Base-by-base conservation (phyloP, 2,888 invertebrate species). In the Mythimna albipuncta region DNA sequence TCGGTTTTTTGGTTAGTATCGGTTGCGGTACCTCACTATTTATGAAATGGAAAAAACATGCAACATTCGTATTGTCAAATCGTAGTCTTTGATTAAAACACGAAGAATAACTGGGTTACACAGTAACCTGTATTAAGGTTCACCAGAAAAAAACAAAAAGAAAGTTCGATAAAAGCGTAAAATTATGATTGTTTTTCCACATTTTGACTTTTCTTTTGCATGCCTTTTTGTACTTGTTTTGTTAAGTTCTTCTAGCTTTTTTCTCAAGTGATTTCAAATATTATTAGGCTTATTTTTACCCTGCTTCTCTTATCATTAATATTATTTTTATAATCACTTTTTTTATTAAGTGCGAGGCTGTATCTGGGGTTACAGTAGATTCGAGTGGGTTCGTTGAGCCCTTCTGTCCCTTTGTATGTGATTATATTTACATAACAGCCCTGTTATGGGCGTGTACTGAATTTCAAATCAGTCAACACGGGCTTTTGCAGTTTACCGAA, bases 361-460 rank as follows among this genome's bases (percentile, higher is more conserved):
- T 66, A 61, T 47, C 13, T 66, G n/a, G 54, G 54, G 4, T 55
- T 21, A 55, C 35, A 55, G 50, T 64, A 35, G 21, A 35, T 35
- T 26, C 13, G 52, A 81, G 59, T 52, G 58, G 59, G 65, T 69
- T 77, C 68, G 62, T 81, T 72, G 71, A 68, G 68, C 64, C 47
- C 6, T 47, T 44, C 70, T 72, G 80, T 77, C 82, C 67, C 65
- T 72, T 70, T 77, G 55, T 81, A 61, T 81, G 76, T 69, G 63
- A 77, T 82, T 70, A 82, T 82, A 77, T 81, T 82, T 81, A 82
- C 77, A 82, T 73, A 81, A 81, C 72, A 73, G 78, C 52, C 77
- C 59, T 66, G 68, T 73, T 62, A 72, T 50, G 67, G 67, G 69
- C 77, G 75, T 69, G 79, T 72, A 54, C 72, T 77, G 80, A 81